These are phyloP conservation scores for Cephalotes varians DNA, from an alignment of 2,888 invertebrate species.

Conservation along the genomic window DNA sequence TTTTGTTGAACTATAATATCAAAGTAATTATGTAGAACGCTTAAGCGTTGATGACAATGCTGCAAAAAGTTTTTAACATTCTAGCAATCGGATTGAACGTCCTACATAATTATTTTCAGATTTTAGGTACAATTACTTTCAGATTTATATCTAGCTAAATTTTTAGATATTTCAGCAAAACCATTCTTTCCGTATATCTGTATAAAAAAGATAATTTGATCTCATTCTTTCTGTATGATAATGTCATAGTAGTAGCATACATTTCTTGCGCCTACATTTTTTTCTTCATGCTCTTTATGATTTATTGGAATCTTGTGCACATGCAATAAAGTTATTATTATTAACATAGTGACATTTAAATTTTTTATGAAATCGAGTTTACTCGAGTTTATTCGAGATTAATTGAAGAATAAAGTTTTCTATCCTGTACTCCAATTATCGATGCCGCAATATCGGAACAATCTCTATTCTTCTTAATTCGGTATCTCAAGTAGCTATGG, in stretches of 20 bases:
- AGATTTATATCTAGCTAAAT: no score
- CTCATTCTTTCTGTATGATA: no score
- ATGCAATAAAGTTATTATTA: not conserved
- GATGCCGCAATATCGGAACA: slow-evolving; percentile 4
- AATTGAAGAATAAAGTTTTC: not conserved
- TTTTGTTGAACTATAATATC: no score
- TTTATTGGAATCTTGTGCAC: not conserved
- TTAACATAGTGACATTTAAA: not conserved
- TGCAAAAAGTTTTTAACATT: no score
- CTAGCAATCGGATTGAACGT: no score
- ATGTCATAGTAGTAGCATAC: not conserved
- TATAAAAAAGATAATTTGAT: no score
- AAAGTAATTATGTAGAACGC: no score
- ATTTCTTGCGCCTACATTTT: not conserved
- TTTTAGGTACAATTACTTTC: no score
- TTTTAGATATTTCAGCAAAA: no score
- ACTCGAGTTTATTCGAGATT: not conserved
- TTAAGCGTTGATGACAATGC: no score
- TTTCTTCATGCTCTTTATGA: not conserved
- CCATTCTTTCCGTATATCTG: no score
- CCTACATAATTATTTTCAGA: no score
- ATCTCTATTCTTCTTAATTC: slow-evolving; percentile 13
- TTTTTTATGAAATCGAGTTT: not conserved
- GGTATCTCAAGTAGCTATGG: not conserved
- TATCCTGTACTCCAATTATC: slow-evolving; percentile 11